Evolutionary conservation across 2,888 invertebrate genomes (phyloP).

Genomic region (Pedicia rivosa): DNA sequence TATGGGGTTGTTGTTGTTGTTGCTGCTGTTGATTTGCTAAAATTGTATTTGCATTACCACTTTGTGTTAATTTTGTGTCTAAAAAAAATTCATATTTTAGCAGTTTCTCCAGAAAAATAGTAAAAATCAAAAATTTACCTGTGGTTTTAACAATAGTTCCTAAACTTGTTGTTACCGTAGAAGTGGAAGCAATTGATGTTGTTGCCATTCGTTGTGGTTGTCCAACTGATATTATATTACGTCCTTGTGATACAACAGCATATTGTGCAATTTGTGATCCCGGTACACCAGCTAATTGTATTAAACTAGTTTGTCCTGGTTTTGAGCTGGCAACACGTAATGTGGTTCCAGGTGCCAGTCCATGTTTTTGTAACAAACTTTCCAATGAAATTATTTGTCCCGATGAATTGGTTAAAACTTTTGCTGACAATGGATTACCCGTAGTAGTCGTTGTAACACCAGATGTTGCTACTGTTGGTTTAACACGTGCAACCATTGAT

Average conservation of each 20-base stretch:
- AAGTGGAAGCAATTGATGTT: constrained; percentile 13
- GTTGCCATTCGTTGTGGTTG: constrained; percentile 20
- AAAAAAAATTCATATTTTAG: background rate
- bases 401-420: constrained; percentile 52
- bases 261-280: constrained; percentile 31
- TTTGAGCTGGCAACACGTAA: constrained; percentile 32
- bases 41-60: too few relatives aligned
- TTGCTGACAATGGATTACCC: constrained; percentile 43
- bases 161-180: constrained; percentile 14
- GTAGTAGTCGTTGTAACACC: constrained; percentile 12
- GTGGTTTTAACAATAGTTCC: constrained; percentile 12
- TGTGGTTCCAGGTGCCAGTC: constrained; percentile 24
- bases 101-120: too few relatives aligned
- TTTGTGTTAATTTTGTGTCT: too few relatives aligned
- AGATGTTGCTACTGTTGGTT: constrained; percentile 5
- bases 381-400: constrained; percentile 28
- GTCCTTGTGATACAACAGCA: constrained; percentile 34
- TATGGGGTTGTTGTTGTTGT: background rate
- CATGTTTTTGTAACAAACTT: constrained; percentile 22
- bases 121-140: background rate
- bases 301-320: constrained; percentile 33
- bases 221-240: constrained; percentile 28
- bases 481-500: background rate
- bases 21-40: constrained; percentile 4
- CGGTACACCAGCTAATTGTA: constrained; percentile 32